Evolutionary conservation across 1,140 invertebrate species (phyloP), one percentile per base, ranked within the genome.

Genomic region (Bombus vancouverensis): DNA sequence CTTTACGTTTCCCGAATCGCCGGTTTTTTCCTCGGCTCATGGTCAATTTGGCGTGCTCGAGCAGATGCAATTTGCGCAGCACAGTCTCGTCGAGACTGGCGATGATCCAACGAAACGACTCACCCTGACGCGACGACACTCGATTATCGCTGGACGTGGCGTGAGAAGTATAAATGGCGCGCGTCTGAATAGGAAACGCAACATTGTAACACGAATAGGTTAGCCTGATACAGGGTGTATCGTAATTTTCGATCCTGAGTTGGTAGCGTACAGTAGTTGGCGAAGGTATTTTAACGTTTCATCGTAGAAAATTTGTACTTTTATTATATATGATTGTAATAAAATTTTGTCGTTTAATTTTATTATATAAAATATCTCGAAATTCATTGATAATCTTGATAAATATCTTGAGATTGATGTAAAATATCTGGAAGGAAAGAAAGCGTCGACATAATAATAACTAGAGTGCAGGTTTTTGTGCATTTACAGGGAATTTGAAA

Each of bases 21-120:
- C 34, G 57, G 8, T 57, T 47, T 32, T 66, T 73, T 42, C 32
- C 65, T 42, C 70, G 32, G 1, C 12, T 15, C 34, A n/a, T 6
- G 32, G 71, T 91, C 89, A 85, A 92, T 91, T 88, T 88, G 83
- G 76, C 86, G 78, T 70, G 76, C 78, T 34, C 72, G 75, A 47
- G 39, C 47, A 39, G 66, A 84, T 53, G 81, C 77, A 53, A 89
- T 89, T 72, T 22, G 47, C 47, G 47, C 47, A 53, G 18, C 47
- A 6, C 47, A 53, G 47, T 53, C 81, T 42, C 65, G 47, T 65
- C 65, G 47, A 83, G 76, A 87, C 71, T 70, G 75, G 82, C 59
- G 59, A 4, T 10, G 79, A 73, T 88, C 79, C 86, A 82, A 77
- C 62, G 84, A n/a, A 87, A 80, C 47, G 47, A 39, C 39, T 65